These are phyloP conservation scores for Cephalopholis sonnerati DNA, from an alignment of 2,113 vertebrate species.

Conservation along the genomic window DNA sequence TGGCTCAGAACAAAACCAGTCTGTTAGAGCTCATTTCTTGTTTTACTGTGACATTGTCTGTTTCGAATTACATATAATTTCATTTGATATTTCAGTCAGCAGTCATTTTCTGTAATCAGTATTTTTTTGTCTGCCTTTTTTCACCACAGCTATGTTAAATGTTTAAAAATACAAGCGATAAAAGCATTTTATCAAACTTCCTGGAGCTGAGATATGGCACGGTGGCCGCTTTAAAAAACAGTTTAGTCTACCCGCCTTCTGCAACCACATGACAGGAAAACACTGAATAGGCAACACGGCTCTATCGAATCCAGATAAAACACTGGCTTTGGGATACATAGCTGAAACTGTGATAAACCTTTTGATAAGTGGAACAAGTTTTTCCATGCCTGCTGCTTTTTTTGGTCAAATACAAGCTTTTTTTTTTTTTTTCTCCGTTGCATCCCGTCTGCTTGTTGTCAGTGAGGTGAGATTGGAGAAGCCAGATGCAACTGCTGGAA, in stretches of 20 bases:
- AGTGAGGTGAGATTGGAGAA: slow-evolving; percentile 30
- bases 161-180: slow-evolving; percentile 35
- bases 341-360: slow-evolving; percentile 49
- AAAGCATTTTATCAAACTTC: slow-evolving; percentile 52
- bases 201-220: slow-evolving; percentile 35
- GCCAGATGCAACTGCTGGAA: slow-evolving; percentile 67
- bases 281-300: slow-evolving; percentile 10
- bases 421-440: slow-evolving; percentile 8
- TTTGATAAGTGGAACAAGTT: slow-evolving; percentile 50
- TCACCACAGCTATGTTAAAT: slow-evolving; percentile 18
- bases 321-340: slow-evolving; percentile 21
- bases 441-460: slow-evolving; percentile 43
- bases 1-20: slow-evolving; percentile 27
- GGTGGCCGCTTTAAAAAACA: slow-evolving; percentile 13
- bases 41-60: slow-evolving; percentile 36
- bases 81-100: slow-evolving; percentile 4
- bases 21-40: slow-evolving; percentile 16
- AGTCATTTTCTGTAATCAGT: slow-evolving; percentile 23
- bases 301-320: slow-evolving; percentile 49
- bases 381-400: slow-evolving; percentile 43
- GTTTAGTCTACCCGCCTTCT: slow-evolving; percentile 50
- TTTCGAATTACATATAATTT: slow-evolving; percentile 45
- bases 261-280: slow-evolving; percentile 26
- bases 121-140: slow-evolving; percentile 5
- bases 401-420: not conserved